These are phyloP conservation scores for Crocallis elinguaria DNA, from an alignment of 2,888 invertebrate genomes.

Conservation along the genomic window DNA sequence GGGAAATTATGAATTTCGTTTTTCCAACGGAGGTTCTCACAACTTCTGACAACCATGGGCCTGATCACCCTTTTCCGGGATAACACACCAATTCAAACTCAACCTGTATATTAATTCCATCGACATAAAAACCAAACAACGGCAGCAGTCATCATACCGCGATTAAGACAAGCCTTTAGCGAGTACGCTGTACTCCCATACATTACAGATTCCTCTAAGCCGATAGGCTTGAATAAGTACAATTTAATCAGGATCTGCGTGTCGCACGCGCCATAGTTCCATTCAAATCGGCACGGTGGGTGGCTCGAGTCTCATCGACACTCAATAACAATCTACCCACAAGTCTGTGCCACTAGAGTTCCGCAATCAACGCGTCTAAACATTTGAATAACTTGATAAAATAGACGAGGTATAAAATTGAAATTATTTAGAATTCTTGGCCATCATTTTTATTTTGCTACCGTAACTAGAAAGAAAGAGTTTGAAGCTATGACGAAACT, in stretches of 20 bases:
- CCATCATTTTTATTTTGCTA: no score
- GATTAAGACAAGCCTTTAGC: neutral
- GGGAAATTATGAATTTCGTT: no score
- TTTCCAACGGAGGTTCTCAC: no score
- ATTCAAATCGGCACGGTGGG: constrained; percentile 63
- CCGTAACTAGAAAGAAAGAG: no score
- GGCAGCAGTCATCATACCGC: no score
- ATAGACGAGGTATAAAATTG: neutral
- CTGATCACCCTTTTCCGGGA: no score
- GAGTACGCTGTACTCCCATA: neutral
- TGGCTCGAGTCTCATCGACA: constrained; percentile 57
- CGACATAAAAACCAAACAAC: no score
- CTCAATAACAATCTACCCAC: constrained; percentile 60
- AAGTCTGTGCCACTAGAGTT: constrained; percentile 15
- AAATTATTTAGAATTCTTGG: neutral
- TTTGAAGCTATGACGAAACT: no score
- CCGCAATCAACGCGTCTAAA: constrained; percentile 18
- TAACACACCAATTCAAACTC: no score
- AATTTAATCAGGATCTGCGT: constrained; percentile 24
- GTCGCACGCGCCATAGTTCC: constrained; percentile 49
- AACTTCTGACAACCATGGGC: no score
- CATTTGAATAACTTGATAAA: constrained; percentile 1
- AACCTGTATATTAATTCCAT: no score
- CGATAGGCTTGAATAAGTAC: constrained; percentile 8
- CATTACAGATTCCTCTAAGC: constrained; percentile 4